Base-by-base conservation (phyloP, 2,113 vertebrate genomes). In the Haemorhous mexicanus region DNA sequence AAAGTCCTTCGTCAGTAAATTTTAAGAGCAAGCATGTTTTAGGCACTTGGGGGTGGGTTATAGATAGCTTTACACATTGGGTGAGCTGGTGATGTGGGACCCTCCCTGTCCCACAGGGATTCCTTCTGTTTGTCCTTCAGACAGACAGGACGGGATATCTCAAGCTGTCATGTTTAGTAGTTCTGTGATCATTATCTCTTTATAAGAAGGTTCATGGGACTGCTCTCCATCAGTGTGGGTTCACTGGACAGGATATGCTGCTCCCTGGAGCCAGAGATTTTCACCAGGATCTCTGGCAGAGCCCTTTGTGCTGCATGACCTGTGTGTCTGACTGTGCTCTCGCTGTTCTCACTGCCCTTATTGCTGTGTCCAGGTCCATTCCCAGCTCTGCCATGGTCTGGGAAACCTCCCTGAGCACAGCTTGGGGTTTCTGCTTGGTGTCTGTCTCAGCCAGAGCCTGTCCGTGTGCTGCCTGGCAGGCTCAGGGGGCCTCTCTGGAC, bases 391-490 rank as follows among this genome's bases (percentile, higher is more conserved):
- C 55, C 53, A 1, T 10, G 69, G 7, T 24, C 61, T 59, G 52
- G 61, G 23, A 52, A 20, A 5, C 37, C 68, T 46, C 28, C 23
- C 61, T 53, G 69, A 22, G 53, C 69, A 15, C 1, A 21, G 33
- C 39, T 4, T 24, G 77, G 16, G 27, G 2, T n/a, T 74, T n/a
- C 28, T 82, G 33, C 22, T 28, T 17, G 33, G 1, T 24, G 44
- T 37, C 28, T 61, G 33, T 46, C 13, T 39, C 7, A 2, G 39
- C 61, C 68, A 39, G 39, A 59, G 61, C 44, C 59, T 74, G 44
- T 52, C 33, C 52, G 0, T 9, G 76, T 0, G 2, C 44, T 73
- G 1, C 0, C 44, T 37, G 37, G 26, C 50, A 3, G 67, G 58
- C 32, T 50, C 7, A 11, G 37, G 32, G 16, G 37, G 8, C 37